These are phyloP conservation scores for Camarhynchus parvulus DNA, from an alignment of 2,113 vertebrate species.

Conservation along the genomic window DNA sequence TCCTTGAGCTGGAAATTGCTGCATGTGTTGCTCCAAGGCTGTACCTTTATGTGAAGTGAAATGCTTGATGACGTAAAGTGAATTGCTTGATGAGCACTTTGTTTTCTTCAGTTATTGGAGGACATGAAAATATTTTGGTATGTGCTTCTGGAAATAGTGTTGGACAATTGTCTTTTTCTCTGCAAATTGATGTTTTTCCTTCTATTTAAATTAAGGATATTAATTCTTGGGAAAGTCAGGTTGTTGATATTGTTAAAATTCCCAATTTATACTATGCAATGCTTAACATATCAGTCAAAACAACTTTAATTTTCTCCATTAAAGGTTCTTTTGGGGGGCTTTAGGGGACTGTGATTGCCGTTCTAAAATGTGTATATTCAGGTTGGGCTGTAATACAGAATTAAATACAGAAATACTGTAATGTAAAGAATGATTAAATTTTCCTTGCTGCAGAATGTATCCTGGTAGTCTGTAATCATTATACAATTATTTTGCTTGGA, in stretches of 20 bases:
- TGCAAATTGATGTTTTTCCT: neutral
- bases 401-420: neutral
- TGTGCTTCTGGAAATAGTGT: neutral
- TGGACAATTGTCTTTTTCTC: neutral
- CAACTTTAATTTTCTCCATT: neutral
- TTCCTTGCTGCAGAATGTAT: neutral
- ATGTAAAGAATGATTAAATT: neutral
- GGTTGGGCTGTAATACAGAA: neutral
- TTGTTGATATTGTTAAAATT: neutral
- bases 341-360: fast-evolving
- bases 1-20: neutral
- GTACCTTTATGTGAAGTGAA: neutral
- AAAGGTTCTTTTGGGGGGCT: neutral
- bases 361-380: neutral
- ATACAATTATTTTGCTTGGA: neutral
- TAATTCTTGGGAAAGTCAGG: neutral
- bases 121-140: neutral
- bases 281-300: neutral
- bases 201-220: neutral
- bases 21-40: neutral
- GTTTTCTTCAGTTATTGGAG: neutral
- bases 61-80: neutral
- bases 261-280: neutral
- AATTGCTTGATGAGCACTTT: neutral
- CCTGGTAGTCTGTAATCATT: neutral